Base-by-base conservation (phyloP, 2,797 vertebrate genomes). In the Rhyacichthys aspro region DNA sequence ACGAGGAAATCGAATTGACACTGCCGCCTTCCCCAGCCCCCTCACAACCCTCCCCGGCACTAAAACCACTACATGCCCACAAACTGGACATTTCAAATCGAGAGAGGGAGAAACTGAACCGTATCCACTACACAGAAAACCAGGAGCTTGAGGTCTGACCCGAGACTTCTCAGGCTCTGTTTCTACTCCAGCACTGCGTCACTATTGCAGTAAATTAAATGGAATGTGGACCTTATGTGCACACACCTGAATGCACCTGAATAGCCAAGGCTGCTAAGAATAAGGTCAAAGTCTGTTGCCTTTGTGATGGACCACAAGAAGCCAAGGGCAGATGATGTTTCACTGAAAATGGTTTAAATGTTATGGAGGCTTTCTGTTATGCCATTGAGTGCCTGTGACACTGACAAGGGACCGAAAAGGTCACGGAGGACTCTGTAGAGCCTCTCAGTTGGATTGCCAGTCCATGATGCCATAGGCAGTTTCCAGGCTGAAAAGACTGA, bases 31-130 rank as follows among this genome's bases (percentile, higher is more conserved):
- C 87, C 18, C 86, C 86, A 0, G 89, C 83, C 3, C 78, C 82
- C 2, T 87, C 81, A 2, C 81, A 86, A 23, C 58, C 85, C 1
- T 89, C 88, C 41, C 86, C 83, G 0, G 88, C 85, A 0, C 81
- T 92, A 11, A 92, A 94, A 67, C 85, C 75, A 1, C 68, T 81
- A 32, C 87, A 79, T 8, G 82, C 59, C 7, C 74, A 89, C 43
- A 94, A 94, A 79, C 61, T 88, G 46, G 93, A 94, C 89, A 94
- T 94, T 76, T 94, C 91, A 56, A 94, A 94, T 75, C 88, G 76
- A 0, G 92, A 94, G 73, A 82, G 93, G 33, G 93, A 93, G 79
- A 94, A 94, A 68, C 77, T 94, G n/a, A 94, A 94, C 76, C 90
- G 86, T 49, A 85, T 93, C 59, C 86, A 93, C 56, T 76, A 76